Base-by-base conservation (phyloP, 2,797 vertebrate genomes). In the Falco peregrinus region DNA sequence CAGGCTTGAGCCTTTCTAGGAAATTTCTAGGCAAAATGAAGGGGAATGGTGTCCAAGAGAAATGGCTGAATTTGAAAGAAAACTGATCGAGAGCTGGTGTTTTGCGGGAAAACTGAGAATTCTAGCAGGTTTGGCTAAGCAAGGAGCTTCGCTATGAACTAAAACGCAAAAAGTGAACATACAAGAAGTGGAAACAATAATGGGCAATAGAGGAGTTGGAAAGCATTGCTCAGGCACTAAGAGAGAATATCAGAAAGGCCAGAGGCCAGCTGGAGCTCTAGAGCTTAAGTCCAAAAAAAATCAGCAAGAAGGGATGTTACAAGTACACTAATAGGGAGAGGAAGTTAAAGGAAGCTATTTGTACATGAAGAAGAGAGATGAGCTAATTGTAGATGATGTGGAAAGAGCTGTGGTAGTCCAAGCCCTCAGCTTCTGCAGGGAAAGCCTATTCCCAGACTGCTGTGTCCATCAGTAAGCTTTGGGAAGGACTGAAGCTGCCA, bases 301-400 rank as follows among this genome's bases (percentile, higher is more conserved):
- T 39, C 19, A 59, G 16, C 45, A 75, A 59, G 45, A 75, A 57
- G 12, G 43, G n/a, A 21, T 69, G 57, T 57, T 63, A 35, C 28
- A 28, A 45, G 29, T 57, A 17, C 1, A 1, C 8, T 39, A 9
- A 10, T 37, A 61, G 19, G 2, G 28, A 33, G 28, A n/a, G 20
- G 20, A 54, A 31, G 21, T 31, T 79, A 13, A 70, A 56, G 13
- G 24, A 26, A 74, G 31, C 22, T 43, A 5, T 51, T 50, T 83
- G 0, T 60, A 54, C 5, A 1, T 43, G 15, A 39, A 39, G 3
- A 13, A 54, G 31, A 47, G 60, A 73, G 18, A 6, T 0, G 0
- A 67, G 25, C 54, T 45, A 16, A 8, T 24, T 45, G 29, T 25
- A 33, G 50, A 35, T 11, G 19, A 10, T 29, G 29, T 6, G 9